Evolutionary conservation across 2,888 invertebrate genomes (phyloP).

Genomic region (Tinea semifulvella): DNA sequence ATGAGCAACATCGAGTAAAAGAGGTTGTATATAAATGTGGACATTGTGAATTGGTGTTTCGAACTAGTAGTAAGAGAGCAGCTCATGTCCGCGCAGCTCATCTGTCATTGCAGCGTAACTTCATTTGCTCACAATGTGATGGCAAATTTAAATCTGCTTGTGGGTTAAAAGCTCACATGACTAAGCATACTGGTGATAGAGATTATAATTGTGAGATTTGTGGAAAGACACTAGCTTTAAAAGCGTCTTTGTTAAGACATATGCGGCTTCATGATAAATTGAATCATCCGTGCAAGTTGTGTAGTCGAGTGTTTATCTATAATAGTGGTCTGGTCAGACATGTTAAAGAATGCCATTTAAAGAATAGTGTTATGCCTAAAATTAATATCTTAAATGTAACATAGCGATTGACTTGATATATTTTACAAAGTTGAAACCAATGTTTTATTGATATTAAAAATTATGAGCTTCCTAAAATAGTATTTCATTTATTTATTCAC

Average conservation of each 20-base stretch:
- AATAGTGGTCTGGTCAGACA: conserved; percentile 30
- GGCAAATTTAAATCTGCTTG: conserved; percentile 49
- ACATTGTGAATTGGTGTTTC: conserved; percentile 9
- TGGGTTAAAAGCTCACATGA: conserved; percentile 48
- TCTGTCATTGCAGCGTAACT: conserved; percentile 36
- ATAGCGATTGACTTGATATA: too few relatives aligned
- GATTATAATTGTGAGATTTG: conserved; percentile 43
- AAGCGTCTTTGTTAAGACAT: conserved; percentile 38
- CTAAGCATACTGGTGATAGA: conserved; percentile 44
- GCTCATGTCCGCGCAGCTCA: conserved; percentile 40
- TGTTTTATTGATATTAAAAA: too few relatives aligned
- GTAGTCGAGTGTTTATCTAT: conserved; percentile 34
- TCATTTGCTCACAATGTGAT: conserved; percentile 40
- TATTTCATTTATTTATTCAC: too few relatives aligned
- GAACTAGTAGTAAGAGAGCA: conserved; percentile 33
- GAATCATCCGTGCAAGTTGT: conserved; percentile 38
- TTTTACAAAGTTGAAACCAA: too few relatives aligned
- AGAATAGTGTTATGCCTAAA: background rate
- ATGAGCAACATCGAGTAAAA: conserved; percentile 28
- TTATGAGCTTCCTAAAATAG: too few relatives aligned
- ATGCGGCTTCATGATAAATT: conserved; percentile 37
- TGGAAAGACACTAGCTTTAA: conserved; percentile 42
- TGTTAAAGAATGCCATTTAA: conserved; percentile 19
- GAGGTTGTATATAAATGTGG: conserved; percentile 14
- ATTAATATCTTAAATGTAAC: too few relatives aligned